phyloP scores from a whole-genome alignment of 2,888 invertebrate genomes.

The Catocala fraxini region DNA sequence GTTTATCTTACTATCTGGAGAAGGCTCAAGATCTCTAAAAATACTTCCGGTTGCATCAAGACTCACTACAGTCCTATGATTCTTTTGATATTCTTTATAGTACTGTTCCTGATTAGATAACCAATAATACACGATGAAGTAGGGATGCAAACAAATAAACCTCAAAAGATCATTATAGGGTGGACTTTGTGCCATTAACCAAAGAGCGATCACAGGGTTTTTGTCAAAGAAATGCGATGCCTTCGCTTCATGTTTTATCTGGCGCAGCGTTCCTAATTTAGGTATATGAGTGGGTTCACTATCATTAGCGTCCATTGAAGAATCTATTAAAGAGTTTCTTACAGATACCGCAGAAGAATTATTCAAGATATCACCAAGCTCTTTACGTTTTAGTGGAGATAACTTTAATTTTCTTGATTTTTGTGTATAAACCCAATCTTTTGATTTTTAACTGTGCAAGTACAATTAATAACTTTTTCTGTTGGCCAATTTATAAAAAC shows the following conservation, averaged over 20 bases:
- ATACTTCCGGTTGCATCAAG: conserved; percentile 29
- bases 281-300: too few relatives aligned
- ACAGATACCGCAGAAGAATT: conserved; percentile 4
- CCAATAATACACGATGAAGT: too few relatives aligned
- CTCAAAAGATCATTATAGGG: conserved; percentile 10
- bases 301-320: too few relatives aligned
- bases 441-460: not conserved
- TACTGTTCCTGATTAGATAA: too few relatives aligned
- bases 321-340: too few relatives aligned
- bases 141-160: conserved; percentile 1
- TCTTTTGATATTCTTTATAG: too few relatives aligned
- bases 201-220: too few relatives aligned
- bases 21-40: conserved; percentile 14
- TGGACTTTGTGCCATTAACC: not conserved
- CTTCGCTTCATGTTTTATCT: too few relatives aligned
- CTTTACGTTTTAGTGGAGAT: too few relatives aligned
- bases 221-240: too few relatives aligned
- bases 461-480: conserved; percentile 18
- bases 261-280: too few relatives aligned
- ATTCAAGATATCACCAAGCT: conserved; percentile 5
- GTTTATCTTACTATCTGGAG: conserved; percentile 4
- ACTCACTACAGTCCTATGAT: conserved; percentile 15
- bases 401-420: conserved; percentile 12
- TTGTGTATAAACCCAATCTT: conserved; percentile 4
- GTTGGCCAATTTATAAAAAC: conserved; percentile 21